These are phyloP conservation scores for Amphipoea oculea DNA, from an alignment of 2,888 invertebrate genomes.

Conservation along the genomic window DNA sequence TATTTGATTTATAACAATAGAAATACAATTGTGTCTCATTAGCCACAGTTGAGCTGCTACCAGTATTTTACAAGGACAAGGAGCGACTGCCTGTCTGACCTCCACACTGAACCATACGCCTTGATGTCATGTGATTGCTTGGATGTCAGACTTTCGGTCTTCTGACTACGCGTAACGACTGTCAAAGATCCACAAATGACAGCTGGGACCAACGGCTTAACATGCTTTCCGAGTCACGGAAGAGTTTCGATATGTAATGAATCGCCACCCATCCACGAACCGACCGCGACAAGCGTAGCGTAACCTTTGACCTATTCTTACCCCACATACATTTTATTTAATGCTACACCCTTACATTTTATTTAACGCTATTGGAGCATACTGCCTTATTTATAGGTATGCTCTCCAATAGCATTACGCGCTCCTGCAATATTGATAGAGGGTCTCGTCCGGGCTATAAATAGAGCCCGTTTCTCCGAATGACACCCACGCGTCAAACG, in stretches of 20 bases:
- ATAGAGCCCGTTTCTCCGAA: conserved; percentile 27
- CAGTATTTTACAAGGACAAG: neutral
- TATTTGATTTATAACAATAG: too few species aligned
- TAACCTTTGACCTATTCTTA: neutral
- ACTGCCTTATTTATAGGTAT: neutral
- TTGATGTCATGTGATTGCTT: too few species aligned
- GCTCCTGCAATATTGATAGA: conserved; percentile 47
- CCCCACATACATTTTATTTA: neutral
- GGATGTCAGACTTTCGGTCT: neutral
- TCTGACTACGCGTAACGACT: neutral
- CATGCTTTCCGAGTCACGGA: neutral
- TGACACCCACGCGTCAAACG: conserved; percentile 33
- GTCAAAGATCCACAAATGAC: neutral
- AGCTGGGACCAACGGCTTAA: neutral
- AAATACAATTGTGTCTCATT: too few species aligned
- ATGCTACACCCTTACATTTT: neutral
- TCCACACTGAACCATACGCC: neutral
- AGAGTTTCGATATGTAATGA: neutral
- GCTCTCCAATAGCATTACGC: neutral
- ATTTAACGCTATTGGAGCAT: neutral
- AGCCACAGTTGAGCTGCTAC: too few species aligned
- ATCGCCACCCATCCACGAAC: neutral
- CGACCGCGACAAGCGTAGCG: neutral
- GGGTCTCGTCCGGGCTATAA: conserved; percentile 30
- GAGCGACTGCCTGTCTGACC: neutral